These are phyloP conservation scores for Auanema freiburgensis DNA, from an alignment of 2,888 invertebrate genomes.

Conservation along the genomic window DNA sequence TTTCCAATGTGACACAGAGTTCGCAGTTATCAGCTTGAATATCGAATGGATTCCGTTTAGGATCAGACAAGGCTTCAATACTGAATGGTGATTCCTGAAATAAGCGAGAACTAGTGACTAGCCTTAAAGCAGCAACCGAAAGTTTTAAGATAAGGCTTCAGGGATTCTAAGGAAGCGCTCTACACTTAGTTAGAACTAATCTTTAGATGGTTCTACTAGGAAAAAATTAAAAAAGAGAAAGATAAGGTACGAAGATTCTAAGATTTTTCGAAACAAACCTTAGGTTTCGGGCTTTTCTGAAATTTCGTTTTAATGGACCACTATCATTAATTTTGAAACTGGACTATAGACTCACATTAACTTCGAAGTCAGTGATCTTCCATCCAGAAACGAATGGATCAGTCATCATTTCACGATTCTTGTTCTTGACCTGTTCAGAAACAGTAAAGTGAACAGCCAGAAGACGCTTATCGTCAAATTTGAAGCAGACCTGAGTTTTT, in stretches of 20 bases:
- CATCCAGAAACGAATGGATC: conserved; percentile 63
- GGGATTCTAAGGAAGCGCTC: too few relatives aligned
- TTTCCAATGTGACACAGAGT: conserved; percentile 53
- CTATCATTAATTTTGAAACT: too few relatives aligned
- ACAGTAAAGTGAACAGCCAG: conserved; percentile 61
- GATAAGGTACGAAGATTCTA: too few relatives aligned
- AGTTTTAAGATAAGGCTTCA: too few relatives aligned
- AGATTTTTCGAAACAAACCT: too few relatives aligned
- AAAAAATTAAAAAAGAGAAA: too few relatives aligned
- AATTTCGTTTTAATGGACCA: too few relatives aligned
- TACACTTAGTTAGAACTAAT: too few relatives aligned
- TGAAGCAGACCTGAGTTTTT: conserved; percentile 57
- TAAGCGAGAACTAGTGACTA: not conserved
- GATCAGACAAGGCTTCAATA: conserved; percentile 59
- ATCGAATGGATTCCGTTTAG: conserved; percentile 63
- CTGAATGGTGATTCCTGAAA: conserved; percentile 60
- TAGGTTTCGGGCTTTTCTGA: too few relatives aligned
- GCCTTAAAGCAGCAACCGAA: not conserved
- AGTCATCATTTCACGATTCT: conserved; percentile 54
- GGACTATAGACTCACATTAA: conserved; percentile 40
- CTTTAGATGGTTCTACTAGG: too few relatives aligned
- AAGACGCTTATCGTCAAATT: conserved; percentile 64
- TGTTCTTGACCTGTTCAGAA: conserved; percentile 48
- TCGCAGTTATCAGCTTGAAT: conserved; percentile 61
- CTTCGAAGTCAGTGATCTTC: conserved; percentile 57